phyloP scores from a whole-genome alignment of 2,888 invertebrate species.

The Leptothorax acervorum region DNA sequence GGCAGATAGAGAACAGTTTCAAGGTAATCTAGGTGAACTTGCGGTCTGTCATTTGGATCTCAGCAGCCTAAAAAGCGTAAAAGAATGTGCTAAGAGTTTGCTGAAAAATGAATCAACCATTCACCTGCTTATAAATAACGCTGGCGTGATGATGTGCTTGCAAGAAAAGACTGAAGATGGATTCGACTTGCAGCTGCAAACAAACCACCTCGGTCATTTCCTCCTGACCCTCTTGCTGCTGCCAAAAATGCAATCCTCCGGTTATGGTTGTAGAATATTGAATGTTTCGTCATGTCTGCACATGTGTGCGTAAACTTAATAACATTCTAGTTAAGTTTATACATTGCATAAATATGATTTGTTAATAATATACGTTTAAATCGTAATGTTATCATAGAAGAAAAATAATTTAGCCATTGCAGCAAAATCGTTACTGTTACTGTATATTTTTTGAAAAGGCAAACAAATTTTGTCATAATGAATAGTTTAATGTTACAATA shows the following conservation, averaged over 20 bases:
- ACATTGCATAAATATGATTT: not conserved
- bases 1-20: slow-evolving; percentile 72
- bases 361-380: not conserved
- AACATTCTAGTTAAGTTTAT: not conserved
- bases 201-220: slow-evolving; percentile 90
- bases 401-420: not conserved
- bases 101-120: slow-evolving; percentile 86
- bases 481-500: not conserved
- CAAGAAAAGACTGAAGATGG: slow-evolving; percentile 88
- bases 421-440: not conserved
- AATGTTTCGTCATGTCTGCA: slow-evolving; percentile 88
- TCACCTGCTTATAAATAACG: slow-evolving; percentile 90
- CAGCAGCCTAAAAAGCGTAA: slow-evolving; percentile 87
- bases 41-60: slow-evolving; percentile 86
- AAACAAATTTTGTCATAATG: not conserved
- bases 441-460: not conserved
- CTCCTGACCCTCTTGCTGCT: slow-evolving; percentile 88
- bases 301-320: slow-evolving; percentile 76
- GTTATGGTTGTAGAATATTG: slow-evolving; percentile 86
- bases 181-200: slow-evolving; percentile 89
- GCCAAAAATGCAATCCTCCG: slow-evolving; percentile 87
- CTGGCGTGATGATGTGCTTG: slow-evolving; percentile 90
- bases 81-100: slow-evolving; percentile 86
- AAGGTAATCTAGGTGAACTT: slow-evolving; percentile 78
- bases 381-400: not conserved